A percentile compares a stretch with the other conserved stretches of the same genome.
Conservation (phyloP, 2,113 vertebrate genomes). For the Nibea albiflora region DNA sequence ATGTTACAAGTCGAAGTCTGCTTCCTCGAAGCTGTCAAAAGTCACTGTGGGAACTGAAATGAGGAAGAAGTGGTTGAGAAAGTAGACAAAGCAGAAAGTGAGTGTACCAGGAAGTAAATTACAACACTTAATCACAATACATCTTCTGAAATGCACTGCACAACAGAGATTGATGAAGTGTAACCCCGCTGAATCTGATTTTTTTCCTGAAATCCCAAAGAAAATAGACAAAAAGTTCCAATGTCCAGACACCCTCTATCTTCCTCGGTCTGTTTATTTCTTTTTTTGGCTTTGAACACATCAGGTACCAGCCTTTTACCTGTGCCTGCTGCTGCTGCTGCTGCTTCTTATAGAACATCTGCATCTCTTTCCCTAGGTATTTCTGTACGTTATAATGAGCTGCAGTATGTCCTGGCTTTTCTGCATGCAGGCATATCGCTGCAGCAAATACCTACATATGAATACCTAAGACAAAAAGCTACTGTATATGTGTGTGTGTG, state of each 20-base stretch:
- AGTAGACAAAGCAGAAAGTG: conserved; percentile 21
- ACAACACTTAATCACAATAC: conserved; percentile 44
- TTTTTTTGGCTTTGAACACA: conserved; percentile 31
- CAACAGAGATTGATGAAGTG: conserved; percentile 47
- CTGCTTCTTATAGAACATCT: conserved; percentile 63
- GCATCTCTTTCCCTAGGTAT: conserved; percentile 52
- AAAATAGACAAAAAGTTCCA: background rate
- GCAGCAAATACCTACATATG: conserved; percentile 32
- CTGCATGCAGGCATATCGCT: conserved; percentile 34
- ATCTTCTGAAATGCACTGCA: conserved; percentile 14
- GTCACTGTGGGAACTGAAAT: conserved; percentile 8
- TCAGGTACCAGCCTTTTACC: background rate
- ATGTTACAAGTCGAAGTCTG: conserved; percentile 4
- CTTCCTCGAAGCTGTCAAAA: conserved; percentile 6
- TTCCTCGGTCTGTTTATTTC: background rate
- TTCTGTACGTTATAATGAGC: conserved; percentile 66
- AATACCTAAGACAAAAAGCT: background rate
- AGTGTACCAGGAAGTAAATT: conserved; percentile 44
- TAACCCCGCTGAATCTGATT: background rate
- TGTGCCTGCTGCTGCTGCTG: background rate
- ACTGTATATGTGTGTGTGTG: background rate
- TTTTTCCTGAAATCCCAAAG: background rate
- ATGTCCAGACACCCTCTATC: background rate
- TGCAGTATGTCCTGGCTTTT: conserved; percentile 36
- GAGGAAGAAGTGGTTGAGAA: background rate